A percentile compares a stretch with the other conserved stretches of the same genome.
Conservation (phyloP, 2,797 vertebrate species). For the Esox lucius region DNA sequence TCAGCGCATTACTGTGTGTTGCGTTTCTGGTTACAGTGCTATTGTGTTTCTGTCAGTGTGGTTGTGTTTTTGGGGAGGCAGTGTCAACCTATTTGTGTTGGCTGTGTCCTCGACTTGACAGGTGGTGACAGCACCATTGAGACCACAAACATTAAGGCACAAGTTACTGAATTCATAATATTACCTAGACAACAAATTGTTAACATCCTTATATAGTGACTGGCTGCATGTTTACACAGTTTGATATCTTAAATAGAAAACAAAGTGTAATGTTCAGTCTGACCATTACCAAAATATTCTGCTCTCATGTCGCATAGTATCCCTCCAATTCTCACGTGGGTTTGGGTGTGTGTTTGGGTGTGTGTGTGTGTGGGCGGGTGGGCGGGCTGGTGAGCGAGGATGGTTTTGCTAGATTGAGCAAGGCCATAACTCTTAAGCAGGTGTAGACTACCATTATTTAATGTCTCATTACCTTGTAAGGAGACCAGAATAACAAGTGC, state of each 20-base stretch:
- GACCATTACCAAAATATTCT: too few relatives aligned
- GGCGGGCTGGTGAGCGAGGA: background rate
- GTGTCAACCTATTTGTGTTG: background rate
- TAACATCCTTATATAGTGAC: too few relatives aligned
- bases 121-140: background rate
- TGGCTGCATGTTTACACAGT: too few relatives aligned
- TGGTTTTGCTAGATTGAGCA: background rate
- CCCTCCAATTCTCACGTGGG: background rate
- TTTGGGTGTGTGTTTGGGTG: too few relatives aligned
- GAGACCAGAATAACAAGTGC: too few relatives aligned
- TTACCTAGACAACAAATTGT: too few relatives aligned
- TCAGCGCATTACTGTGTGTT: constrained; percentile 2
- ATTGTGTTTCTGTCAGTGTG: constrained; percentile 6
- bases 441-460: background rate
- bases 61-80: constrained; percentile 1
- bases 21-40: constrained; percentile 7
- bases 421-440: background rate
- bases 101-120: background rate
- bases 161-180: too few relatives aligned
- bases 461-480: background rate
- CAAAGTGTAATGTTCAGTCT: background rate
- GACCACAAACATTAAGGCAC: too few relatives aligned
- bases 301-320: background rate
- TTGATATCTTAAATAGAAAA: background rate
- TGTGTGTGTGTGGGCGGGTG: background rate